Evolutionary conservation across 2,113 vertebrate genomes (phyloP).

Genomic region (Scophthalmus maximus): DNA sequence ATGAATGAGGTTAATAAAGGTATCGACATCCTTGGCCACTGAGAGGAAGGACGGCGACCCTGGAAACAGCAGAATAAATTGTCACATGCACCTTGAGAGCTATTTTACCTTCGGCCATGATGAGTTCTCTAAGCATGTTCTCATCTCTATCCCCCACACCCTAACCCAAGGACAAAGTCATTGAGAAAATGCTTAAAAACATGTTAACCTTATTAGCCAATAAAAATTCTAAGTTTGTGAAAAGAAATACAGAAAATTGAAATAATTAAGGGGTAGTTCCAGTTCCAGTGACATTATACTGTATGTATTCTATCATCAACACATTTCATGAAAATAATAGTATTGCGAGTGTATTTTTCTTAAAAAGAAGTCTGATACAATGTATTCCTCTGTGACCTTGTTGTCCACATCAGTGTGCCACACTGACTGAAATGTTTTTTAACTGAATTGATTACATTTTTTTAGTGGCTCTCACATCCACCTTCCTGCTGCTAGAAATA

Average conservation of each 20-base stretch:
- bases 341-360: not conserved
- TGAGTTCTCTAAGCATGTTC: not conserved
- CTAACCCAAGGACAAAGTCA: no score
- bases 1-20: slow-evolving; percentile 42
- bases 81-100: not conserved
- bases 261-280: not conserved
- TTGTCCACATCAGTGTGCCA: no score
- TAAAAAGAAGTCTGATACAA: not conserved
- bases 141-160: not conserved
- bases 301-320: not conserved
- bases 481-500: no score
- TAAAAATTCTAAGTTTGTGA: no score
- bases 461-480: no score
- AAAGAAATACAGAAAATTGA: not conserved
- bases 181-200: no score
- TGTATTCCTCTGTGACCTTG: no score
- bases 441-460: no score
- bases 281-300: not conserved
- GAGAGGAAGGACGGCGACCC: slow-evolving; percentile 1
- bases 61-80: slow-evolving; percentile 16
- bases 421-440: no score
- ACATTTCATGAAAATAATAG: not conserved
- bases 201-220: no score
- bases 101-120: not conserved
- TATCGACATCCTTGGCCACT: slow-evolving; percentile 8